Evolutionary conservation across 2,888 invertebrate genomes (phyloP), one percentile per base, ranked within the genome.

Genomic region (Keiferia lycopersicella): DNA sequence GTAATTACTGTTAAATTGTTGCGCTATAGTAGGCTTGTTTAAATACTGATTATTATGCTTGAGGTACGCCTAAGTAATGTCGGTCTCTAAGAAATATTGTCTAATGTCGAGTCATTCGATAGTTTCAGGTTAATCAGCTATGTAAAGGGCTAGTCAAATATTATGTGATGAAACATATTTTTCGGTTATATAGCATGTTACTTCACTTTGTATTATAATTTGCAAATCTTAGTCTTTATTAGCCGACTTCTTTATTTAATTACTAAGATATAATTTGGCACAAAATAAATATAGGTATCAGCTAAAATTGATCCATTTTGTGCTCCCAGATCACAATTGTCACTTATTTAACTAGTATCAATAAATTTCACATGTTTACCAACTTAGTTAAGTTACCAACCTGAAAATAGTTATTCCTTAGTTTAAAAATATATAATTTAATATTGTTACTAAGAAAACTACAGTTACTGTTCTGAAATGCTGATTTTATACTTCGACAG

Each of bases 221-320:
- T 41, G 12, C 41, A n/a, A 14, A 14, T 41, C 14, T n/a, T 41
- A 41, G 41, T 41, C 14, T 41, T 41, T 14, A 41, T 14, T 12
- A 39, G 14, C n/a, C 41, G 18, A 18, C 18, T 48, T n/a, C n/a
- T 30, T 26, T 56, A n/a, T 6, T 16, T 34, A 26, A 8, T n/a
- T 56, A 26, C 22, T 3, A 14, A 26, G 2, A 51, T 22, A 26
- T 70, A 65, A 71, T 78, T 79, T 78, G 77, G 77, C 78, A 81
- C 79, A 78, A 74, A 48, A 65, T 68, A 76, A 75, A 74, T 76
- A 77, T 67, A 77, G 67, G 26, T 64, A 66, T 38, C 63, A 66
- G 63, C 61, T 74, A 76, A 73, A 72, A 76, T 82, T 81, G 77
- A 79, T 81, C 76, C 78, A 72, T 79, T 82, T 85, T 86, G 85